These are phyloP conservation scores for Nasua narica DNA, from an alignment of 2,797 vertebrate genomes.

Conservation along the genomic window DNA sequence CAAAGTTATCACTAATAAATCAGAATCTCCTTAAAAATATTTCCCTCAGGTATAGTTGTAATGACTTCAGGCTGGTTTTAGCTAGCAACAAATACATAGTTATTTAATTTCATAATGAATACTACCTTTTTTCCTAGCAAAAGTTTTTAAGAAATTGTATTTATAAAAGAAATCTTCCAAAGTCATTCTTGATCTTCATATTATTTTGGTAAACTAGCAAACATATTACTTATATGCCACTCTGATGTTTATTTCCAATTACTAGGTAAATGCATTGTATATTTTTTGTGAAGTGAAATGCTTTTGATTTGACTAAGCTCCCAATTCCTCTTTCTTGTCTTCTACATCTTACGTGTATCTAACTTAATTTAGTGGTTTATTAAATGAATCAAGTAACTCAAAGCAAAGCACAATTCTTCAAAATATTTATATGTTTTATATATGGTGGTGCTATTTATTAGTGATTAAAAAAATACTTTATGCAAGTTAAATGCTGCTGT, in stretches of 20 bases:
- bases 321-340: background rate
- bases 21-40: background rate
- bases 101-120: background rate
- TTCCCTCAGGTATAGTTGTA: background rate
- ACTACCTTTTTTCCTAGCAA: background rate
- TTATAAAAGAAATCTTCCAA: background rate
- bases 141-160: background rate
- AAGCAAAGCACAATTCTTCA: background rate
- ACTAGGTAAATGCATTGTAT: background rate
- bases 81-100: background rate
- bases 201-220: background rate
- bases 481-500: background rate
- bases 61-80: background rate
- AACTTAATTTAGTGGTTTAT: background rate
- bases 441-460: background rate
- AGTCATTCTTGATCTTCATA: background rate
- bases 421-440: background rate
- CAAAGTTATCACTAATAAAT: background rate
- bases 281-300: background rate
- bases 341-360: background rate
- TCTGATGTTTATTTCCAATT: background rate
- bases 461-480: background rate
- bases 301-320: background rate
- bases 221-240: background rate
- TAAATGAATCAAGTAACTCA: background rate